Conservation (phyloP, 1,140 invertebrate genomes). For the Polypedilum pembai region DNA sequence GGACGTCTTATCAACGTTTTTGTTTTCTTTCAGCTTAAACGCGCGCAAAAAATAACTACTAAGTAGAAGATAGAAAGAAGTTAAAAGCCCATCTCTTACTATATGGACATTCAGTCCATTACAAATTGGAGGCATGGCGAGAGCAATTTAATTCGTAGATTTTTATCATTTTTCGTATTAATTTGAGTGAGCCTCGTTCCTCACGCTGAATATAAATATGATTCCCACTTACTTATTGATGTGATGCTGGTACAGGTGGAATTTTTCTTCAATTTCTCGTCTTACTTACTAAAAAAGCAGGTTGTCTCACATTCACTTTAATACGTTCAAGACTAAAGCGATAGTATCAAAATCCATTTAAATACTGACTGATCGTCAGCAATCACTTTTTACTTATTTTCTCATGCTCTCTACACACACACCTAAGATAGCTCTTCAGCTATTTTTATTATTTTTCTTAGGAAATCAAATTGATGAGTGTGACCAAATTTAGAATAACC, state of each 20-base stretch:
- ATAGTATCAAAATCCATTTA: not conserved
- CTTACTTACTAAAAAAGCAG: not conserved
- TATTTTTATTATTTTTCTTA: not conserved
- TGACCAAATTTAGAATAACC: not conserved
- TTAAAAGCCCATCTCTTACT: too few species aligned
- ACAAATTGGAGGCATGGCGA: too few species aligned
- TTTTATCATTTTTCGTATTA: not conserved
- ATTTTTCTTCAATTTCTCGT: not conserved
- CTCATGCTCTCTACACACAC: not conserved
- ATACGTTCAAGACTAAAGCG: not conserved
- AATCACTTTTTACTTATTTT: not conserved
- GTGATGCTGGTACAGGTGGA: slow-evolving; percentile 26
- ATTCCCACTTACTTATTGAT: too few species aligned
- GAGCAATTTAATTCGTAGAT: not conserved
- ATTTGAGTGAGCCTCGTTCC: not conserved
- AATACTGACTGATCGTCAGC: not conserved
- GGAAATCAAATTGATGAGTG: not conserved
- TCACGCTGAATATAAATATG: not conserved
- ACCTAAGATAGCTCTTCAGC: too few species aligned
- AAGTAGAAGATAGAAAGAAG: not conserved
- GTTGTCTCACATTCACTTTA: not conserved
- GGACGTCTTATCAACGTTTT: not conserved
- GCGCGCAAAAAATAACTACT: not conserved
- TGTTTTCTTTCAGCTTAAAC: not conserved
- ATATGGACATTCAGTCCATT: too few species aligned